phyloP scores from a whole-genome alignment of 2,113 vertebrate genomes.

The Syngnathus typhle region DNA sequence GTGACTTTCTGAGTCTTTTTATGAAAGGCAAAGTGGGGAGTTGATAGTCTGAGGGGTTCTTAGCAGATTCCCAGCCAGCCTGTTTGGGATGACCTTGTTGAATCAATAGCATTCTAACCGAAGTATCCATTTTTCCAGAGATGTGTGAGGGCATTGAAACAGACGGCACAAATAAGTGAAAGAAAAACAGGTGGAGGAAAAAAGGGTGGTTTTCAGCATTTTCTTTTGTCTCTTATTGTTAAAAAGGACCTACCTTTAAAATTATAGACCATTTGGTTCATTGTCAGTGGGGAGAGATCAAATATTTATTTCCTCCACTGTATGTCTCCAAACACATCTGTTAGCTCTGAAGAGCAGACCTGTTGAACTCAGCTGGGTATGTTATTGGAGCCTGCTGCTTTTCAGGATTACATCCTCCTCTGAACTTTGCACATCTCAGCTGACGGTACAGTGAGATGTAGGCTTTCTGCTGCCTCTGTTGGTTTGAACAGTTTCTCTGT shows the following conservation, averaged over 20 bases:
- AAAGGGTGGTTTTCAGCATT: too few relatives aligned
- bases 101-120: not conserved
- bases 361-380: not conserved
- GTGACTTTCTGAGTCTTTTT: not conserved
- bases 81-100: too few relatives aligned
- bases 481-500: not conserved
- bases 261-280: too few relatives aligned
- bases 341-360: not conserved
- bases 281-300: too few relatives aligned
- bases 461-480: not conserved
- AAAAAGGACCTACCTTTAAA: too few relatives aligned
- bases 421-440: not conserved
- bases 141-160: not conserved
- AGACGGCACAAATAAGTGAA: too few relatives aligned
- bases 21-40: not conserved
- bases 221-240: too few relatives aligned
- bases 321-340: not conserved
- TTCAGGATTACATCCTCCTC: not conserved
- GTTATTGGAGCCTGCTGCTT: not conserved
- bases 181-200: too few relatives aligned
- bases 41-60: not conserved
- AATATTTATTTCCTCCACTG: too few relatives aligned
- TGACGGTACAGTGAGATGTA: not conserved
- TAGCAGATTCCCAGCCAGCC: not conserved
- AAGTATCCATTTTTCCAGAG: not conserved